phyloP scores from a whole-genome alignment of 2,797 vertebrate genomes.

The Danio aesculapii region DNA sequence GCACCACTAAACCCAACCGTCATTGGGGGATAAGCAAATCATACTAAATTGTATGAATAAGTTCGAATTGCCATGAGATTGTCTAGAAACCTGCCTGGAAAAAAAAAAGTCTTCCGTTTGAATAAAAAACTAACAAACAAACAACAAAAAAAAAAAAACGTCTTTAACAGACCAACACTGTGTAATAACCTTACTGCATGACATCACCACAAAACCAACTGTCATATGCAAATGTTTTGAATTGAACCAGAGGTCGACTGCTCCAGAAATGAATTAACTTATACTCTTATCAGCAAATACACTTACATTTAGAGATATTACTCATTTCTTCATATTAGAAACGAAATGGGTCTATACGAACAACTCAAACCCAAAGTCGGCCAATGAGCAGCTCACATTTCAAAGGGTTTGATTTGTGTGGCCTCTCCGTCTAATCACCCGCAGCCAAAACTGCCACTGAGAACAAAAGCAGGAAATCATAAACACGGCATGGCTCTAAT shows the following conservation, averaged over 20 bases:
- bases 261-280: not conserved
- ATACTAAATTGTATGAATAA: too few relatives aligned
- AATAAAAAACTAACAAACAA: not conserved
- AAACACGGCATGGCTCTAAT: constrained; percentile 55
- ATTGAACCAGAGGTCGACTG: not conserved
- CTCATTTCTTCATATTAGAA: not conserved
- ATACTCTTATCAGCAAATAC: not conserved
- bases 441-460: constrained; percentile 29
- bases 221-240: not conserved
- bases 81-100: not conserved
- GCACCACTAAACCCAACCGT: too few relatives aligned
- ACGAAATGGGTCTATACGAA: not conserved
- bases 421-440: constrained; percentile 33
- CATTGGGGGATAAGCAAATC: too few relatives aligned
- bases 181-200: not conserved
- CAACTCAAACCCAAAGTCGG: not conserved
- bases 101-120: not conserved
- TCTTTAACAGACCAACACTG: not conserved
- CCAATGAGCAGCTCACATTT: constrained; percentile 47
- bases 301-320: not conserved
- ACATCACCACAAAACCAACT: not conserved
- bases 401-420: constrained; percentile 48
- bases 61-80: too few relatives aligned
- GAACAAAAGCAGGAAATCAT: constrained; percentile 54
- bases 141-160: not conserved